Percentiles rank a stretch among this genome's conserved stretches.
These are phyloP conservation scores for Ceratoteleas bidentatus DNA, from an alignment of 1,140 invertebrate species.

Conservation along the genomic window DNA sequence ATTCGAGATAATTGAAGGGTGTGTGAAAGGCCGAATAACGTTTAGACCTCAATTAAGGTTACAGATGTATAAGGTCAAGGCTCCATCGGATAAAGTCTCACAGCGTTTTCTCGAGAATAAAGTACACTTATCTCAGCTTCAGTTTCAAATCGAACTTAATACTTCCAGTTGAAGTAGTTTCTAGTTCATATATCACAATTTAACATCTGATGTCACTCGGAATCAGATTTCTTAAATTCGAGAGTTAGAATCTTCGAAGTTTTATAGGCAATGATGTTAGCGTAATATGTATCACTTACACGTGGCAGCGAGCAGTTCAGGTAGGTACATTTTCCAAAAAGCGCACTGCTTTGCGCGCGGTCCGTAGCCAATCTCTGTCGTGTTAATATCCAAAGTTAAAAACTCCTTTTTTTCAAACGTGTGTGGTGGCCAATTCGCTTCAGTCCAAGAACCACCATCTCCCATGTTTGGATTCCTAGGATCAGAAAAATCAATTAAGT, in stretches of 20 bases:
- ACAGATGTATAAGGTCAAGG: conserved; percentile 67
- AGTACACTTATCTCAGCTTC: conserved; percentile 3
- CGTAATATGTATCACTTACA: conserved; percentile 80
- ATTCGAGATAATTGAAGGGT: conserved; percentile 72
- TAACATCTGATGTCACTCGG: too few relatives aligned
- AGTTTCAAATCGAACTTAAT: neutral
- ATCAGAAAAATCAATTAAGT: neutral
- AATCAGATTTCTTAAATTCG: too few relatives aligned
- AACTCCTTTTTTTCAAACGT: conserved; percentile 91
- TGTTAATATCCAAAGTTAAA: conserved; percentile 91
- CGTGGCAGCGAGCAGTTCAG: conserved; percentile 90
- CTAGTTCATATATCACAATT: too few relatives aligned
- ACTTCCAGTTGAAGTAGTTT: too few relatives aligned
- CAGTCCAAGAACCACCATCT: conserved; percentile 85
- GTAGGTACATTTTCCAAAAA: conserved; percentile 97
- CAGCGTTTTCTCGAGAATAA: conserved; percentile 15
- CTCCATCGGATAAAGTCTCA: conserved; percentile 36
- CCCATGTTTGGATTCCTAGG: conserved; percentile 86
- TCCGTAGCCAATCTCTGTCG: conserved; percentile 90
- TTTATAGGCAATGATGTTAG: neutral
- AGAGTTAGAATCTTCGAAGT: too few relatives aligned
- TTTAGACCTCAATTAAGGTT: conserved; percentile 69
- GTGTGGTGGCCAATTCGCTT: conserved; percentile 92
- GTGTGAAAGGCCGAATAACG: conserved; percentile 62
- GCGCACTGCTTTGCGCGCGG: conserved; percentile 95